Conservation (phyloP, 2,113 vertebrate genomes). For the Raja brachyura region DNA sequence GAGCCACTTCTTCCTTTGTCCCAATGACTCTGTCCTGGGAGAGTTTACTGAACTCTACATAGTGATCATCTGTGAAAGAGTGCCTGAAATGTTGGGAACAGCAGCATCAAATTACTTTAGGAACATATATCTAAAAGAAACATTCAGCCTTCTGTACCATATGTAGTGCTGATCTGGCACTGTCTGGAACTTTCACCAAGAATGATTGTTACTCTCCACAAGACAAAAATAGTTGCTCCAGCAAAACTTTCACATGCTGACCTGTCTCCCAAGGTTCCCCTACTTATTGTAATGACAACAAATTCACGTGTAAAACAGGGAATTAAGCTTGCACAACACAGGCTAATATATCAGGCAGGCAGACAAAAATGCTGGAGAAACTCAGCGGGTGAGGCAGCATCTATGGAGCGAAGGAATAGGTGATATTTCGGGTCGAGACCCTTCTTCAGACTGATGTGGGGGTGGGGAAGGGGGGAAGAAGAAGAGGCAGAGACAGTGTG, state of each 20-base stretch:
- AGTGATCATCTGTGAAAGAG: constrained; percentile 95
- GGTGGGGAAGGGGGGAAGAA: too few relatives aligned
- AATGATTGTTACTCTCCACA: background rate
- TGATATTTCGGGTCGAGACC: too few relatives aligned
- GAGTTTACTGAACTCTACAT: constrained; percentile 98
- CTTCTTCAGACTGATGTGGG: too few relatives aligned
- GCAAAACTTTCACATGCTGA: background rate
- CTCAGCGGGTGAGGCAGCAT: too few relatives aligned
- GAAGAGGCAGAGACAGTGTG: too few relatives aligned
- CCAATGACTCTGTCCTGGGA: constrained; percentile 97
- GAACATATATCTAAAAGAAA: background rate
- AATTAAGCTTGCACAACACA: background rate
- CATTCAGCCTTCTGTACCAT: background rate
- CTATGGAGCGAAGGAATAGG: too few relatives aligned
- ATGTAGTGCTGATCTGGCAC: background rate
- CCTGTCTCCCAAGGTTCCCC: background rate
- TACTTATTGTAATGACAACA: background rate
- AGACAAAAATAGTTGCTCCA: background rate
- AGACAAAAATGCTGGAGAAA: too few relatives aligned
- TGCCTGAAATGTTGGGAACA: constrained; percentile 60
- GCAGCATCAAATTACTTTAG: background rate
- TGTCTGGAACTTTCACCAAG: background rate
- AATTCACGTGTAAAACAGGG: background rate
- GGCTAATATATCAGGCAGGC: background rate
- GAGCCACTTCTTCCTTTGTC: constrained; percentile 91